Conservation (phyloP, 2,113 vertebrate species). For the Cyanistes caeruleus region DNA sequence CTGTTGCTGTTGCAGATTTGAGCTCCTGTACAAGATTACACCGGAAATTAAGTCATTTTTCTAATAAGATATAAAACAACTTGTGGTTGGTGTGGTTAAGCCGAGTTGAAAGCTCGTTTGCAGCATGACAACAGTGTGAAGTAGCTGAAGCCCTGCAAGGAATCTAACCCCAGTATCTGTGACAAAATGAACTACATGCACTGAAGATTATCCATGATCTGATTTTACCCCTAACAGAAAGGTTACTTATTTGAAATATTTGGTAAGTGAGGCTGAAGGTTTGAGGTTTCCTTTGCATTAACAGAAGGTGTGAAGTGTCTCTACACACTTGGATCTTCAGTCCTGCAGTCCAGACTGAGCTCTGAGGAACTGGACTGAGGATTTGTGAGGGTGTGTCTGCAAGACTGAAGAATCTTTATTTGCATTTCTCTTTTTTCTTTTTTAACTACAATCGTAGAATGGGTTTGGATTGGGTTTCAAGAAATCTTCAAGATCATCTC, state of each 20-base stretch:
- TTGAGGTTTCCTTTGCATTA: background rate
- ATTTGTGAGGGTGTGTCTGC: background rate
- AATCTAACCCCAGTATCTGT: background rate
- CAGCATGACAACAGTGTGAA: conserved; percentile 11
- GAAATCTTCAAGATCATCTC: background rate
- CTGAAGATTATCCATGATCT: background rate
- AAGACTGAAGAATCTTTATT: background rate
- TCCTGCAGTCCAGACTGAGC: background rate
- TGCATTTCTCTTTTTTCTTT: background rate
- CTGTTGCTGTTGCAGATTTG: conserved; percentile 29
- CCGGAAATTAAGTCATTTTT: conserved; percentile 51
- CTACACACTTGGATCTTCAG: background rate
- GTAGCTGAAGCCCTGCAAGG: background rate
- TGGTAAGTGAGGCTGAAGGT: background rate
- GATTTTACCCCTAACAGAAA: background rate
- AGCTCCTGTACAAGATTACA: conserved; percentile 39
- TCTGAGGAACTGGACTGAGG: background rate
- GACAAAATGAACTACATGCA: background rate
- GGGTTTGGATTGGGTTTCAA: background rate
- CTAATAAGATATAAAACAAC: conserved; percentile 37
- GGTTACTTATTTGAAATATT: background rate
- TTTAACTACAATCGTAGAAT: fast-evolving
- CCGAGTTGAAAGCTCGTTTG: background rate
- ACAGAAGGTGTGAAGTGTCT: background rate
- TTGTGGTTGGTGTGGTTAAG: conserved; percentile 61